These are phyloP conservation scores for Arge pagana DNA, from an alignment of 2,888 invertebrate genomes.

Conservation along the genomic window DNA sequence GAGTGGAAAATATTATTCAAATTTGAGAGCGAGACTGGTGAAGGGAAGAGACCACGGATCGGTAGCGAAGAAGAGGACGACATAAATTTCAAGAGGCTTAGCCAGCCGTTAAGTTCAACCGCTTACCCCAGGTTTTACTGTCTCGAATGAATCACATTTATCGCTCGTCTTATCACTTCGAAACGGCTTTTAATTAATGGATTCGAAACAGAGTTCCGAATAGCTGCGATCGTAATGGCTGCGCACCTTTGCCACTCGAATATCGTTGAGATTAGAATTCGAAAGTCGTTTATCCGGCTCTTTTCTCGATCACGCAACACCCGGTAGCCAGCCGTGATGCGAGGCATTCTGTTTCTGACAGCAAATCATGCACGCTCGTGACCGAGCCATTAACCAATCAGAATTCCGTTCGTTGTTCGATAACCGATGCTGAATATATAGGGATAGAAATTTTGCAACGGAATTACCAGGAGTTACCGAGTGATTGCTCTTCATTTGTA, in stretches of 20 bases:
- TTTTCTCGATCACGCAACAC: too few species aligned
- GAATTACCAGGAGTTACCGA: too few species aligned
- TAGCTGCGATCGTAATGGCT: too few species aligned
- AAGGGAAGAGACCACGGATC: slow-evolving; percentile 9
- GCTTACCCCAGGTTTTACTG: slow-evolving; percentile 17
- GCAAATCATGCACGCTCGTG: slow-evolving; percentile 39
- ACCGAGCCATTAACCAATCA: slow-evolving; percentile 35
- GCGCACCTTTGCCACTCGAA: neutral
- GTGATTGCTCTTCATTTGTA: too few species aligned
- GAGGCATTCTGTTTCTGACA: slow-evolving; percentile 30
- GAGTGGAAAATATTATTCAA: slow-evolving; percentile 6
- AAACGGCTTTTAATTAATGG: slow-evolving; percentile 22
- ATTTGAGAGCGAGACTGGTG: slow-evolving; percentile 14
- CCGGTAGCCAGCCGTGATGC: too few species aligned
- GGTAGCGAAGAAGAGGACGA: slow-evolving; percentile 15
- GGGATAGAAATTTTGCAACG: slow-evolving; percentile 15
- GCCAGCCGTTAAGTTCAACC: slow-evolving; percentile 22
- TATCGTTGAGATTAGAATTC: too few species aligned
- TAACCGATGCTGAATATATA: neutral
- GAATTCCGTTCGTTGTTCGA: slow-evolving; percentile 17
- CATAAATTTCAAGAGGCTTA: slow-evolving; percentile 24
- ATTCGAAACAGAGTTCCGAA: slow-evolving; percentile 8
- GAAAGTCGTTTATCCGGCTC: too few species aligned
- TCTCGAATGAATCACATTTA: slow-evolving; percentile 24
- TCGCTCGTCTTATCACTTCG: slow-evolving; percentile 20